Percentiles rank a stretch among this genome's conserved stretches.
These are phyloP conservation scores for Ailuropoda melanoleuca DNA, from an alignment of 2,113 vertebrate species.

Conservation along the genomic window DNA sequence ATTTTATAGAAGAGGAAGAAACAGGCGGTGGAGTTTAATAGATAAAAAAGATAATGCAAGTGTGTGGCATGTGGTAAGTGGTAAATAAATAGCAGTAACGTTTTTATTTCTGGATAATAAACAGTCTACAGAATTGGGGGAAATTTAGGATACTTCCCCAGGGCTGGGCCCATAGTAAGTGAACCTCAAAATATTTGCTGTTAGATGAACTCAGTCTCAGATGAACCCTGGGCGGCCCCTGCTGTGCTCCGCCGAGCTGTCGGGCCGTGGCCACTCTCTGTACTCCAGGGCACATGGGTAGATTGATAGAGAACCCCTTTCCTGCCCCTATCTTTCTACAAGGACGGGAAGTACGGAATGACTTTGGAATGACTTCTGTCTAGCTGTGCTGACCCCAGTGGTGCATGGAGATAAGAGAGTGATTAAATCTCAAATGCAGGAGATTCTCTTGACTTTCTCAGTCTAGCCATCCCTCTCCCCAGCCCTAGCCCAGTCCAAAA, in stretches of 20 bases:
- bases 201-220: neutral
- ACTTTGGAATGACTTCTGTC: neutral
- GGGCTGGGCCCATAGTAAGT: neutral
- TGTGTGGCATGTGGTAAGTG: rapidly evolving
- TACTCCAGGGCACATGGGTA: neutral
- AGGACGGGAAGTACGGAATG: neutral
- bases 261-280: neutral
- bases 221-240: neutral
- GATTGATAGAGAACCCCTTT: neutral
- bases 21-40: neutral
- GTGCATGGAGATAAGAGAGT: neutral
- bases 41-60: neutral
- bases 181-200: neutral
- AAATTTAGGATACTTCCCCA: neutral
- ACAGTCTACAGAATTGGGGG: neutral
- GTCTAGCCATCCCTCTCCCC: neutral
- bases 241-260: neutral
- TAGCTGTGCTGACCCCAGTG: neutral
- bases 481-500: neutral
- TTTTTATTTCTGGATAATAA: neutral
- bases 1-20: neutral
- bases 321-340: neutral
- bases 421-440: neutral
- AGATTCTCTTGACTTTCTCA: neutral
- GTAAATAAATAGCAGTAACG: neutral